Evolutionary conservation across 2,888 invertebrate species (phyloP).

Genomic region (Phragmatobia fuliginosa): DNA sequence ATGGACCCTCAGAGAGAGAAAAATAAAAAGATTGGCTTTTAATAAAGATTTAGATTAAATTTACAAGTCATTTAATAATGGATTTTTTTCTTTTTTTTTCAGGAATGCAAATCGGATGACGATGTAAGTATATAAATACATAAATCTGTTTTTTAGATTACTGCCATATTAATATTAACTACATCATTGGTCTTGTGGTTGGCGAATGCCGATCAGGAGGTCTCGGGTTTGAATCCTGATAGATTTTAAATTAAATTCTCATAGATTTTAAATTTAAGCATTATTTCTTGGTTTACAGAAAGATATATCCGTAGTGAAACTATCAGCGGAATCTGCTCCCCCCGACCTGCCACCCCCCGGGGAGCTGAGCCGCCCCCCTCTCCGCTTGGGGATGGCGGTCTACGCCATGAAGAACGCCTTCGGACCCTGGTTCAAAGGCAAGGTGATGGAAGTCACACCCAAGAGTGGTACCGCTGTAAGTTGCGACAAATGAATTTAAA

Average conservation of each 20-base stretch:
- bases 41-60: too few species aligned
- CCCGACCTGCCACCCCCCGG: constrained; percentile 87
- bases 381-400: constrained; percentile 80
- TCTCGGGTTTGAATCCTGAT: too few species aligned
- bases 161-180: too few species aligned
- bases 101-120: constrained; percentile 39
- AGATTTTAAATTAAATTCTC: too few species aligned
- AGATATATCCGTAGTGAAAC: constrained; percentile 74
- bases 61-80: too few species aligned
- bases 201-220: too few species aligned
- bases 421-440: constrained; percentile 88
- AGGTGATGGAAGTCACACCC: constrained; percentile 77
- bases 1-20: too few species aligned
- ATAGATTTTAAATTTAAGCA: neutral
- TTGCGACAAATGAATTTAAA: neutral
- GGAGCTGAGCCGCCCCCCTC: constrained; percentile 75
- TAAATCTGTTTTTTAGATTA: too few species aligned
- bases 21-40: too few species aligned
- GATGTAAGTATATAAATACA: constrained; percentile 42
- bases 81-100: constrained; percentile 4
- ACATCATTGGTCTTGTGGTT: too few species aligned
- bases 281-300: constrained; percentile 46
- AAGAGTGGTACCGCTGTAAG: constrained; percentile 41
- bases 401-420: constrained; percentile 89
- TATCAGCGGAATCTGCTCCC: constrained; percentile 73